Conservation (phyloP, 2,797 vertebrate species). For the Poeciliopsis infans region DNA sequence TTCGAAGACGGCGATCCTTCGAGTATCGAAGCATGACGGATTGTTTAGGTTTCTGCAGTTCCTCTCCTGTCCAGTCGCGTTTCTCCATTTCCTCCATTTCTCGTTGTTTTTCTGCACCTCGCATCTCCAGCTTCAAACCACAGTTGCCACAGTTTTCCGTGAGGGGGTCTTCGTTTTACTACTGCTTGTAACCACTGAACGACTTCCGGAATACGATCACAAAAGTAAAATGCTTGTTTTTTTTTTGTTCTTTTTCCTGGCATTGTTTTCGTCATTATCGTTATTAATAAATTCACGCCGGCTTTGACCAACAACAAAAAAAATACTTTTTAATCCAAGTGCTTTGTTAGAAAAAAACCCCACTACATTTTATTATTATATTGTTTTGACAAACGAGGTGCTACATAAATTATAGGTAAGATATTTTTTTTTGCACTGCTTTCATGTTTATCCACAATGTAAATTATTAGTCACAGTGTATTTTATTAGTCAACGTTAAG, state of each 20-base stretch:
- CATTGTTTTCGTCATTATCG: not conserved
- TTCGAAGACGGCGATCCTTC: constrained; percentile 43
- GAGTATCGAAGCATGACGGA: constrained; percentile 63
- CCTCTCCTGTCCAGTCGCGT: constrained; percentile 22
- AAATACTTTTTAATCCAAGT: not conserved
- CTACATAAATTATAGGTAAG: not conserved
- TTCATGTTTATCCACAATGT: not conserved
- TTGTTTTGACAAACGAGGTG: not conserved
- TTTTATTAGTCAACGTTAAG: not conserved
- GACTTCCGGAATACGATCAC: constrained; percentile 47
- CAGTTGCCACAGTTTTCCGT: constrained; percentile 67
- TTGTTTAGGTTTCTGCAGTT: constrained; percentile 9
- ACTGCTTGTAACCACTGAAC: not conserved
- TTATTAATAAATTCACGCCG: not conserved
- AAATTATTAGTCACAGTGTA: too few species aligned
- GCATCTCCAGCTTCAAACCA: constrained; percentile 74
- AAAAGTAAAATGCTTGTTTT: constrained; percentile 51
- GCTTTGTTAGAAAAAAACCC: too few species aligned
- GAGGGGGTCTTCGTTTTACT: constrained; percentile 59
- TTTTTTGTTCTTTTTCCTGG: not conserved
- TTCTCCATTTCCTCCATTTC: constrained; percentile 29
- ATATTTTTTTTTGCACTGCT: not conserved
- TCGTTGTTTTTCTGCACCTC: constrained; percentile 65
- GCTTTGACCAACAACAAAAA: not conserved
- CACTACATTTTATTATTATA: not conserved